phyloP scores from a whole-genome alignment of 2,888 invertebrate genomes.

The Tryphoninae sp. region DNA sequence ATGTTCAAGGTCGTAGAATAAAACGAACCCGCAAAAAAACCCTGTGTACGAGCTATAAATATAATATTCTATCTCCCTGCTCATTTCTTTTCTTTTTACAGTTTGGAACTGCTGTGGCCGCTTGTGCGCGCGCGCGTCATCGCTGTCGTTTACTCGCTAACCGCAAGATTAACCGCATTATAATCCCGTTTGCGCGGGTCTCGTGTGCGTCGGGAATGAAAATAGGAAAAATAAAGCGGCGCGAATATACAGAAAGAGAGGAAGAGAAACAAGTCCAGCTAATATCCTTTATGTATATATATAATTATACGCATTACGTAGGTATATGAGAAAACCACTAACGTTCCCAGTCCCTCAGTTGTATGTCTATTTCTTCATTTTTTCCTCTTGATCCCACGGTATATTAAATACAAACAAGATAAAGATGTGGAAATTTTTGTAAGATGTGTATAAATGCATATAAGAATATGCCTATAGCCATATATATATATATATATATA shows the following conservation, averaged over 20 bases:
- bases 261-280: constrained; percentile 21
- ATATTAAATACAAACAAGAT: constrained; percentile 53
- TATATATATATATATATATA: too few relatives aligned
- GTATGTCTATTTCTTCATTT: constrained; percentile 40
- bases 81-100: constrained; percentile 17
- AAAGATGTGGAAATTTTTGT: constrained; percentile 53
- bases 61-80: constrained; percentile 17
- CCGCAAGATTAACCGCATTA: constrained; percentile 75
- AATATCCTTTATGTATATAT: constrained; percentile 33
- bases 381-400: constrained; percentile 55
- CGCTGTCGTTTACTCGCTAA: constrained; percentile 70
- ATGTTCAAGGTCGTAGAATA: too few relatives aligned
- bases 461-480: constrained; percentile 1
- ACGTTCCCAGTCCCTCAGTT: constrained; percentile 19
- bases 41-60: constrained; percentile 4
- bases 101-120: constrained; percentile 38
- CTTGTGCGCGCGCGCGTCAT: constrained; percentile 45
- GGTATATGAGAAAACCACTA: constrained; percentile 51
- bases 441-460: not conserved
- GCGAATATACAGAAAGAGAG: constrained; percentile 25
- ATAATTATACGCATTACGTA: constrained; percentile 15
- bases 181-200: constrained; percentile 65
- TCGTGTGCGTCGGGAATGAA: constrained; percentile 56
- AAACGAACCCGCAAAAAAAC: not conserved
- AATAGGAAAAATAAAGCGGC: constrained; percentile 45